Base-by-base conservation (phyloP, 1,140 invertebrate species). In the Macrobrachium rosenbergii region DNA sequence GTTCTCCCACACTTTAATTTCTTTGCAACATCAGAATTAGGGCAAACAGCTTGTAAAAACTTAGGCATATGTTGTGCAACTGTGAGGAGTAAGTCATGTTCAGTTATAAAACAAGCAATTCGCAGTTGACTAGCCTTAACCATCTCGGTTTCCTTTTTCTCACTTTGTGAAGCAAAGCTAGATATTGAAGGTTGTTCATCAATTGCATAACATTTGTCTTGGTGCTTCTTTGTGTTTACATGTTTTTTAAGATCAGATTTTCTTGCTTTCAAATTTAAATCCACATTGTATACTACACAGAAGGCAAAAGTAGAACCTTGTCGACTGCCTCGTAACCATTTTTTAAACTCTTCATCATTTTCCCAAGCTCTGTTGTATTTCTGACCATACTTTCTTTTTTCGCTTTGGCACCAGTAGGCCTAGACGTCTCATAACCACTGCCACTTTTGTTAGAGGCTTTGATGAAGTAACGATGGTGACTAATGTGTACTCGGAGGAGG, bases 211-310 rank as follows among this genome's bases (percentile, higher is more conserved):
- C 73, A 75, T 23, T 37, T 75, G 28, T 75, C 73, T 7, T 7
- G 28, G 43, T 75, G 73, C 8, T 75, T 75, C 23, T 75, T 75
- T 75, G 16, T 75, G n/a, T n/a, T n/a, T n/a, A n/a, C 23, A 75
- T 37, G 73, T 75, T 37, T 75, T 75, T 37, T 75, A 7, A 28
- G 23, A 28, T 75, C 23, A 7, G 11, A 14, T 75, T 37, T 75
- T 45, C 73, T 43, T n/a, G 10, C 73, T 28, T 75, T 75, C 73
- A 75, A 75, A 75, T 11, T 75, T 75, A 75, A 75, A 75, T 75
- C 23, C 6, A 11, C 23, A 14, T 6, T 43, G 23, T 43, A 37
- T 10, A 75, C 23, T 43, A 43, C 28, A 75, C 73, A n/a, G n/a
- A n/a, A n/a, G n/a, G n/a, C n/a, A n/a, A n/a, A n/a, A n/a, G n/a